Evolutionary conservation across 1,140 invertebrate species (phyloP), one percentile per base, ranked within the genome.

Genomic region (Venturia canescens): DNA sequence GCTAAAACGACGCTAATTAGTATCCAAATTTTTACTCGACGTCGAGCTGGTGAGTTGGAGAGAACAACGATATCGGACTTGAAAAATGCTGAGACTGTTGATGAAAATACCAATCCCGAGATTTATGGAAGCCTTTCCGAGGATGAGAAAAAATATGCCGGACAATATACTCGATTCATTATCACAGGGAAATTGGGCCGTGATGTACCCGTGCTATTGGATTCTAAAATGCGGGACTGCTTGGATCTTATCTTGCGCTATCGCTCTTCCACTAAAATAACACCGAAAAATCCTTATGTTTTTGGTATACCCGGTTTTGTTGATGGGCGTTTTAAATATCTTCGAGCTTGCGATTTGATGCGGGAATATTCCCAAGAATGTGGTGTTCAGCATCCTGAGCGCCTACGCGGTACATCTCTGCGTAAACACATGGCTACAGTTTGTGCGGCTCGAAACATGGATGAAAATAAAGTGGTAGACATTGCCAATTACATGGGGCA

Each of bases 11-110:
- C 81, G 29, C 67, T 82, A n/a, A 74, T 60, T 29, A 50, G 63
- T 1, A 53, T 82, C 0, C 80, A 74, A 38, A 44, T 79, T n/a
- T 82, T 82, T 27, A 82, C 78, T 79, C 77, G 81, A 3, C 77
- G 81, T n/a, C 50, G 81, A 31, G 77, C 81, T 31, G 81, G 81
- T 15, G 81, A 82, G 29, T 34, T 79, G 16, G 77, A 82, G 31
- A 31, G 75, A 34, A 27, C 44, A 29, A 69, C 63, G 0, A 81
- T 81, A 38, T 26, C 27, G 27, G 75, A 81, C 21, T 60, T 78
- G 3, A 26, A 70, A 57, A 48, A 44, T n/a, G 23, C 15, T 7
- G 53, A 80, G 53, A 76, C 16, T 23, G 29, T 48, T 9, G 23
- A 80, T 31, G 60, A 83, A 71, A 60, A 48, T 44, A 76, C 38